phyloP scores from a whole-genome alignment of 2,113 vertebrate species.

The Bagarius yarrelli region DNA sequence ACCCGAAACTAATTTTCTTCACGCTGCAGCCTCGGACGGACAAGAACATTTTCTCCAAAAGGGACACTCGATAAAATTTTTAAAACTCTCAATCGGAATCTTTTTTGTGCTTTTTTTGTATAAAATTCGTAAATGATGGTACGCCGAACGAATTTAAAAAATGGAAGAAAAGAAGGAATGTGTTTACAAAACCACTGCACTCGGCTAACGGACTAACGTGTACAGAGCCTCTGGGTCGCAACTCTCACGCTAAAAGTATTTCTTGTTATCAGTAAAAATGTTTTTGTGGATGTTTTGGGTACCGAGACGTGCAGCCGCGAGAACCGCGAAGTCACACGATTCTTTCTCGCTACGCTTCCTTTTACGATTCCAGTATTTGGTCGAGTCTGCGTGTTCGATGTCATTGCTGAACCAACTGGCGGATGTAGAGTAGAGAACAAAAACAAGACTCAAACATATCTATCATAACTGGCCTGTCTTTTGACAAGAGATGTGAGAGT shows the following conservation, averaged over 20 bases:
- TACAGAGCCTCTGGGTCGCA: constrained; percentile 75
- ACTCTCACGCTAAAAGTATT: constrained; percentile 77
- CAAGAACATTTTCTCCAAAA: constrained; percentile 61
- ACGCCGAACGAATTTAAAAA: constrained; percentile 77
- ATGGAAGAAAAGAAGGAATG: constrained; percentile 73
- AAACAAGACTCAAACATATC: constrained; percentile 62
- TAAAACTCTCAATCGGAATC: constrained; percentile 52
- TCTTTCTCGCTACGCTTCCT: constrained; percentile 65
- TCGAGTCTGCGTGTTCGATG: constrained; percentile 67
- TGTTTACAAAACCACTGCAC: constrained; percentile 97
- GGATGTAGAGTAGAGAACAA: constrained; percentile 44
- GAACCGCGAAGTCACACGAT: constrained; percentile 57
- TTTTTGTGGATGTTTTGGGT: constrained; percentile 66
- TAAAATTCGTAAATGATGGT: constrained; percentile 86
- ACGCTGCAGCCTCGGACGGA: constrained; percentile 35
- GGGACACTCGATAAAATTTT: constrained; percentile 56
- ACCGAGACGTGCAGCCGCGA: background rate
- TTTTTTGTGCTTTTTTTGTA: constrained; percentile 73
- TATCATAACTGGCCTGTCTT: constrained; percentile 79
- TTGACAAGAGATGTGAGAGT: constrained; percentile 87
- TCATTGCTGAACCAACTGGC: constrained; percentile 44
- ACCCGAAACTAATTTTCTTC: constrained; percentile 22
- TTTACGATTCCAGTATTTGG: constrained; percentile 78
- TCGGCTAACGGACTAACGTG: constrained; percentile 74
- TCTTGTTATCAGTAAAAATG: constrained; percentile 80